phyloP scores from a whole-genome alignment of 2,113 vertebrate species.

The Syngnathus floridae region DNA sequence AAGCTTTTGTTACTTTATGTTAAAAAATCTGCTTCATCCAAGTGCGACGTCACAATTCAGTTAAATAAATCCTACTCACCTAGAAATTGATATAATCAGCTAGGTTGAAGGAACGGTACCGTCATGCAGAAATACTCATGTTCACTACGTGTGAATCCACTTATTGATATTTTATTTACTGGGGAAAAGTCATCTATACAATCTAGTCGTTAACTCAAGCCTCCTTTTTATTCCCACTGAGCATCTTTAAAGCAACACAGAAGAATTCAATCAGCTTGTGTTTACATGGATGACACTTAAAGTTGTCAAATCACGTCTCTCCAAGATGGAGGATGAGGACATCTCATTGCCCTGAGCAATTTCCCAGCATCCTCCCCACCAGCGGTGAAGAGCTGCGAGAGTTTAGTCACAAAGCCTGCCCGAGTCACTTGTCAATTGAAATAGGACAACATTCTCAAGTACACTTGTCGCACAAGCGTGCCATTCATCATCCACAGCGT shows the following conservation, averaged over 20 bases:
- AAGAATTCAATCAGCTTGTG: slow-evolving; percentile 21
- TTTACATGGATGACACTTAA: slow-evolving; percentile 24
- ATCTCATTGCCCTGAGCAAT: slow-evolving; percentile 22
- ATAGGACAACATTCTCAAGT: slow-evolving; percentile 35
- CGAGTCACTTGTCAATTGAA: slow-evolving; percentile 55
- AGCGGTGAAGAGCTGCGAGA: slow-evolving; percentile 16
- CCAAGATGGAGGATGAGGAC: slow-evolving; percentile 32
- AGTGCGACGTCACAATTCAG: too few species aligned
- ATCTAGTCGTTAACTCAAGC: background rate
- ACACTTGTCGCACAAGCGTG: slow-evolving; percentile 28
- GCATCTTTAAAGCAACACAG: slow-evolving; percentile 33
- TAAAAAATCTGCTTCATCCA: too few species aligned
- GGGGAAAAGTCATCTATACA: background rate
- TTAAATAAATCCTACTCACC: too few species aligned
- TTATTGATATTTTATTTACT: background rate
- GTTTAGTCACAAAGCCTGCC: slow-evolving; percentile 48
- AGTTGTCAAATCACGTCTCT: slow-evolving; percentile 39
- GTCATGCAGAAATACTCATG: too few species aligned
- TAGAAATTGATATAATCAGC: too few species aligned
- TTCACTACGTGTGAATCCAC: too few species aligned
- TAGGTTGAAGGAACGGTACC: too few species aligned
- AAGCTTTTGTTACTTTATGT: too few species aligned
- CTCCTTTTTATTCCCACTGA: background rate
- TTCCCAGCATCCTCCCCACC: slow-evolving; percentile 30
- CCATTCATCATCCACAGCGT: slow-evolving; percentile 44